Evolutionary conservation across 2,113 vertebrate genomes (phyloP), one percentile per base, ranked within the genome.

Genomic region (Trichechus manatus): DNA sequence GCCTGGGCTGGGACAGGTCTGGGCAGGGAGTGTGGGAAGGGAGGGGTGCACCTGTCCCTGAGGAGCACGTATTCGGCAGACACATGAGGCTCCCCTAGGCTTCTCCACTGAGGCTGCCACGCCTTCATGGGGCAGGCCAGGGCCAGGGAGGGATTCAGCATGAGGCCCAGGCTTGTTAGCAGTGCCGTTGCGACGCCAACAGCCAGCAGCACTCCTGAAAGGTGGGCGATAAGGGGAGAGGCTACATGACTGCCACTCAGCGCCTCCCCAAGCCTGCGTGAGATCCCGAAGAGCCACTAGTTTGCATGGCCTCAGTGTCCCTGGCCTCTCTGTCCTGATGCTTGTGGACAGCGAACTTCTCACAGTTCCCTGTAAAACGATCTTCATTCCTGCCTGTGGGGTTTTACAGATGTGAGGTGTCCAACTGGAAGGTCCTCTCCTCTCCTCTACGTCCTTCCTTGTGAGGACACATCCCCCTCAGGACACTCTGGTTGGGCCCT

Each of bases 61-160:
- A 98, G 98, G 75, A 98, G 97, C 33, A 98, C 29, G 91, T 98
- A 99, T 56, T 98, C 98, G 0, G 98, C 79, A 0, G 98, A 99
- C 96, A 98, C 29, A 36, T 98, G 97, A 5, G 99, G 99, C 91
- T 99, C 98, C 0, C 99, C 98, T 36, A 99, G 98, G 83, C 99
- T 99, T 93, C 99, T 99, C 99, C 99, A 99, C 15, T 94, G 99
- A 59, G 99, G 99, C 87, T 98, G 99, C 96, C 97, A 98, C 89
- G 91, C 97, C 97, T 97, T 98, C 80, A 99, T 95, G 9, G 99
- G 98, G 80, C 98, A 98, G 0, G 98, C 66, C 25, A 84, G 94
- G 25, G 98, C 96, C 25, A 96, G 97, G 42, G 98, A 93, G 23
- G 99, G 99, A 78, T 98, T 98, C n/a, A 99, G 94, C 75, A 99